Conservation (phyloP, 2,113 vertebrate species). For the Desmodus rotundus region DNA sequence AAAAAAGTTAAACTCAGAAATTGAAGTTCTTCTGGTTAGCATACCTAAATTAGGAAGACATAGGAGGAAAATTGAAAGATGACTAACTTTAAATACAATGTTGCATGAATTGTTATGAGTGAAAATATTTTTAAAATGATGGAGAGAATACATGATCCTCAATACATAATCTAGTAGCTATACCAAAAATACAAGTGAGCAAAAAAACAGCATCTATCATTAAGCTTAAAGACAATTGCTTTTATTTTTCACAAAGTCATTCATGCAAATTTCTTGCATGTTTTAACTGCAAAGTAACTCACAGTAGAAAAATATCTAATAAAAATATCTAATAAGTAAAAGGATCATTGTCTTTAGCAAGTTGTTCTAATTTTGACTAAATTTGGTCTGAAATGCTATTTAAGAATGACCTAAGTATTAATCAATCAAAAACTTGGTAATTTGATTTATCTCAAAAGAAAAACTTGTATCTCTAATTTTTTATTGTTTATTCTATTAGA, state of each 20-base stretch:
- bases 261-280: conserved; percentile 4
- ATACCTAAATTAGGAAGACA: conserved; percentile 16
- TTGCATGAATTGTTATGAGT: neutral
- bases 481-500: neutral
- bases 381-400: conserved; percentile 9
- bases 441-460: conserved; percentile 36
- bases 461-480: neutral
- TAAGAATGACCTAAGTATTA: neutral
- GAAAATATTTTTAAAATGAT: conserved; percentile 23
- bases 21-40: neutral
- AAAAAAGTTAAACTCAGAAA: neutral
- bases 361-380: conserved; percentile 26
- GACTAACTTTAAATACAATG: conserved; percentile 29
- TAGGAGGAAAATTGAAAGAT: conserved; percentile 13
- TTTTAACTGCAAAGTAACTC: conserved; percentile 46
- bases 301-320: conserved; percentile 33
- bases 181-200: neutral
- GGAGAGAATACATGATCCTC: conserved; percentile 17
- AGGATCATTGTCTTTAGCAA: neutral
- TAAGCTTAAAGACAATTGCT: conserved; percentile 16
- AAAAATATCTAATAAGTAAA: neutral
- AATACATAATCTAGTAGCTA: neutral
- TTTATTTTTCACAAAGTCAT: conserved; percentile 22
- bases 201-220: neutral
- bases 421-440: neutral